Conservation (phyloP, 2,113 vertebrate genomes). For the Cinclus mexicanus region DNA sequence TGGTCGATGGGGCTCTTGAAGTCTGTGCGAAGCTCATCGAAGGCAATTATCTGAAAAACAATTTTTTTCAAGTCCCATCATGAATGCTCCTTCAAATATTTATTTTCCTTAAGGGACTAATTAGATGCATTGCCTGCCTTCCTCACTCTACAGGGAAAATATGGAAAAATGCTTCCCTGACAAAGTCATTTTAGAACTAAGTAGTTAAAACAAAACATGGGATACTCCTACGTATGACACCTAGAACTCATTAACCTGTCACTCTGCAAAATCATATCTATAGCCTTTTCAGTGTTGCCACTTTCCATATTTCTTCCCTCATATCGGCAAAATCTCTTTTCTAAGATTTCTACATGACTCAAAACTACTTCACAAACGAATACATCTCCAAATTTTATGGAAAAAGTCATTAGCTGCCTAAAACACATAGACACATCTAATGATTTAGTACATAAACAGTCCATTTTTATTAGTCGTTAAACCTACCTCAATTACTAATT, state of each 20-base stretch:
- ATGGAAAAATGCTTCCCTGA: accelerated
- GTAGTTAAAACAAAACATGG: neutral
- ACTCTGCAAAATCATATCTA: neutral
- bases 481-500: neutral
- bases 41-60: slow-evolving; percentile 93
- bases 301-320: neutral
- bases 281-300: neutral
- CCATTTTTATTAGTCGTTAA: neutral
- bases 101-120: neutral
- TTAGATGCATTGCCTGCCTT: neutral
- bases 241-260: neutral
- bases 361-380: neutral
- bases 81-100: neutral
- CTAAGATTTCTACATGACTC: neutral
- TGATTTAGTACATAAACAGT: neutral
- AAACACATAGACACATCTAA: neutral
- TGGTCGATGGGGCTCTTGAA: slow-evolving; percentile 99
- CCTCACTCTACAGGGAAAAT: neutral
- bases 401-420: neutral
- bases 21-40: slow-evolving; percentile 95
- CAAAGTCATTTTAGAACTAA: neutral
- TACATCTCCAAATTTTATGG: neutral
- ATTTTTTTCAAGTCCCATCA: slow-evolving; percentile 9
- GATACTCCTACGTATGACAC: neutral
- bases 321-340: neutral